Evolutionary conservation across 2,888 invertebrate genomes (phyloP), one percentile per base, ranked within the genome.

Genomic region (Erebia epiphron): DNA sequence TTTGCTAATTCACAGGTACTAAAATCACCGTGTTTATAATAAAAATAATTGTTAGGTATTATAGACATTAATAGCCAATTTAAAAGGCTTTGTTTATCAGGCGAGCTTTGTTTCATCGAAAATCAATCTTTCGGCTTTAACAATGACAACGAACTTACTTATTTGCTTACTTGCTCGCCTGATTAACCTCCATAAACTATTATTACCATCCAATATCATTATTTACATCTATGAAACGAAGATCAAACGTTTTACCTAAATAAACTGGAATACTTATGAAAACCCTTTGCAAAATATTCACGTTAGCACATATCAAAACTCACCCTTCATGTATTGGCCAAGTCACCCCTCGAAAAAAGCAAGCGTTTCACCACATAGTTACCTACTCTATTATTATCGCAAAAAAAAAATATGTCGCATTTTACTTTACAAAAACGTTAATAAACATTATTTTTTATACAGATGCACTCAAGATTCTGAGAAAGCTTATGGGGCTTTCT

Each of bases 311-410:
- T 79, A 80, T 65, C 77, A 77, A 75, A 75, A 79, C 91, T 92
- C 86, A 92, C 92, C 92, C 91, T 92, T 92, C 92, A 92, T 92
- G 82, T 87, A 84, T 80, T 76, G 41, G 50, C 64, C 54, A 76
- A 74, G 18, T 80, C 82, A 79, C 86, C 87, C 86, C 83, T 86
- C 81, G 78, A 77, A 76, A 78, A 72, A 71, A 75, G 75, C 75
- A 76, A 74, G 74, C 75, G 76, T 77, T 76, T 82, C 80, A 82
- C 79, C 81, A 84, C 83, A 84, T 82, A 82, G 75, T 74, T 74
- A 75, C 76, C 67, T 58, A 57, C 21, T 57, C 56, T 57, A 71
- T 56, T 75, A 73, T 79, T 77, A 79, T 78, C 85, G 58, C 35
- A 76, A 86, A 86, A 80, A 81, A 84, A 83, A 82, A 77, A 83